These are phyloP conservation scores for Murina feae DNA, from an alignment of 2,113 vertebrate genomes.

Conservation along the genomic window DNA sequence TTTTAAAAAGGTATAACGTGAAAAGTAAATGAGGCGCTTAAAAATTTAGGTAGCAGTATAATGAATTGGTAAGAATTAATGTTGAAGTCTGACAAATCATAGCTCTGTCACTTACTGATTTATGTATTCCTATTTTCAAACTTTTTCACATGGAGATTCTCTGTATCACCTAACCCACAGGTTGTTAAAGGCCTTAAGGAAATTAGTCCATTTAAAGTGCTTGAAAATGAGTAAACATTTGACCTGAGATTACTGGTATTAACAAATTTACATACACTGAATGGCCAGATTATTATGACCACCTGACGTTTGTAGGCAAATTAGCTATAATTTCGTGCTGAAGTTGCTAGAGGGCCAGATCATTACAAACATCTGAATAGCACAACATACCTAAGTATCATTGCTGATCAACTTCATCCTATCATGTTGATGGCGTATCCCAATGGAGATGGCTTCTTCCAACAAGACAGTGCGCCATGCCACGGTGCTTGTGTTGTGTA, in stretches of 20 bases:
- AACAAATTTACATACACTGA: neutral
- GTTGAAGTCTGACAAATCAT: neutral
- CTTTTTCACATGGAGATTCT: neutral
- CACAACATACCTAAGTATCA: too few relatives aligned
- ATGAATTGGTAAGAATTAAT: neutral
- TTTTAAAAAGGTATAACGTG: neutral
- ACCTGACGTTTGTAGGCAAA: too few relatives aligned
- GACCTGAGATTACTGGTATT: neutral
- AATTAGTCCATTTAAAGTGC: neutral
- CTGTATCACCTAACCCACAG: neutral
- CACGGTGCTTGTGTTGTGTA: too few relatives aligned
- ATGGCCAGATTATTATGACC: too few relatives aligned
- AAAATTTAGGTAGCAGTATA: neutral
- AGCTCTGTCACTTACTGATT: neutral
- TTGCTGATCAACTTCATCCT: too few relatives aligned
- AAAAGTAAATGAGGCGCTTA: neutral
- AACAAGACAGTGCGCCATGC: too few relatives aligned
- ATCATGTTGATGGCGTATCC: too few relatives aligned
- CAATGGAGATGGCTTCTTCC: too few relatives aligned
- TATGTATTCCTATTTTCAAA: neutral
- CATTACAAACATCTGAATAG: too few relatives aligned
- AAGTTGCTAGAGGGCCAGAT: too few relatives aligned
- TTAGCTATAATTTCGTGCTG: too few relatives aligned
- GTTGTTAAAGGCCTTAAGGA: neutral
- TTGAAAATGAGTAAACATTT: neutral